phyloP scores from a whole-genome alignment of 64 coral and sea anemone species.

The Porites australiensis region DNA sequence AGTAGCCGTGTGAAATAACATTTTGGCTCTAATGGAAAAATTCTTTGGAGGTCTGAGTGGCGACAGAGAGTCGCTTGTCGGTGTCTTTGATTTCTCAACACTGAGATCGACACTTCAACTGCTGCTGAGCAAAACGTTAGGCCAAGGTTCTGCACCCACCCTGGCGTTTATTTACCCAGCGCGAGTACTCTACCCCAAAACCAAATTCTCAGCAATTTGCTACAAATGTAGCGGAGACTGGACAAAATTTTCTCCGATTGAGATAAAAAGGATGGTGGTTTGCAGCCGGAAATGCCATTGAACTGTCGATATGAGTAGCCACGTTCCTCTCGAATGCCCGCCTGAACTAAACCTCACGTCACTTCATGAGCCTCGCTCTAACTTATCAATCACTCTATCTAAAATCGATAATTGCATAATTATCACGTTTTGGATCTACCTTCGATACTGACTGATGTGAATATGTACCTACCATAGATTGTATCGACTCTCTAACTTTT shows the following conservation, averaged over 20 bases:
- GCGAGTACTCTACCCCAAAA: conserved; percentile 58
- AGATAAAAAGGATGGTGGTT: conserved; percentile 63
- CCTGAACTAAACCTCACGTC: conserved; percentile 55
- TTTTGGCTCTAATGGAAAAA: conserved; percentile 83
- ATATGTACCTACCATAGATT: conserved; percentile 73
- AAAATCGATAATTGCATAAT: conserved; percentile 99
- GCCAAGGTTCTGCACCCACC: conserved; percentile 18
- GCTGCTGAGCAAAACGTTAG: not conserved
- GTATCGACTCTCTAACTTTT: conserved; percentile 23
- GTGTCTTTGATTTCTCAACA: conserved; percentile 90
- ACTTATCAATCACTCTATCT: conserved; percentile 99
- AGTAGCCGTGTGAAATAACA: conserved; percentile 58
- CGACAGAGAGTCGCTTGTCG: conserved; percentile 89
- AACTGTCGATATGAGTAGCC: conserved; percentile 62
- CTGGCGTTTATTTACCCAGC: conserved; percentile 85
- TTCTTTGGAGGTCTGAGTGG: conserved; percentile 93
- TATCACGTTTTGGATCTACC: conserved; percentile 99
- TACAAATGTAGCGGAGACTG: not conserved
- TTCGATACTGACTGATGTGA: conserved; percentile 91
- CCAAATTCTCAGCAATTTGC: conserved; percentile 39
- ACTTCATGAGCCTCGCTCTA: conserved; percentile 25
- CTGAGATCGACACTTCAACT: conserved; percentile 9
- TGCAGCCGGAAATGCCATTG: conserved; percentile 87
- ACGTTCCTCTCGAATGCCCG: conserved; percentile 60
- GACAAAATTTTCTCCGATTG: conserved; percentile 11